phyloP scores from a whole-genome alignment of 1,140 invertebrate species.

The Parasteatoda tepidariorum region DNA sequence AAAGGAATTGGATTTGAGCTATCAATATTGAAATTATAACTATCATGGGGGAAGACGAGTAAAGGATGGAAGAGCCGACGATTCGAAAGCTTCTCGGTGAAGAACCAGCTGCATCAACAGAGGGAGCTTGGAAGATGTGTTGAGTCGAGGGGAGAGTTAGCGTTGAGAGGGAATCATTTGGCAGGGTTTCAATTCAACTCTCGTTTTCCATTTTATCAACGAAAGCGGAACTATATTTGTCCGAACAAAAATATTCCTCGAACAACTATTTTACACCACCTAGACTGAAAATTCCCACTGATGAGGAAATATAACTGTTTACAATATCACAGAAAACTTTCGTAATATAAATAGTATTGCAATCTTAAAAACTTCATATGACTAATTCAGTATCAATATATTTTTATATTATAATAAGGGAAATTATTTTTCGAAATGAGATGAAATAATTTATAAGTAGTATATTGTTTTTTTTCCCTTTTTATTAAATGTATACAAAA shows the following conservation, averaged over 20 bases:
- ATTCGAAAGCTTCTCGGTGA: constrained; percentile 49
- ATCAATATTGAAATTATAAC: neutral
- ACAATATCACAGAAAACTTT: no score
- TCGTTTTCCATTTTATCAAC: constrained; percentile 16
- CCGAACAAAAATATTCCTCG: neutral
- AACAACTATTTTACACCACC: neutral
- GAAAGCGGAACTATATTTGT: constrained; percentile 1
- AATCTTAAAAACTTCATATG: no score
- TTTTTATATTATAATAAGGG: no score
- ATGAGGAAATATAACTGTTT: no score
- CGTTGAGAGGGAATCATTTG: neutral
- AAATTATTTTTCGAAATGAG: no score
- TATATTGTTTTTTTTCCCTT: no score
- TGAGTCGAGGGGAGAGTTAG: neutral
- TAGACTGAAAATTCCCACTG: no score
- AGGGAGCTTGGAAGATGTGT: constrained; percentile 16
- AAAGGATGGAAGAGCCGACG: constrained; percentile 27
- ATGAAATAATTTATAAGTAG: no score
- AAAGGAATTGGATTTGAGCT: neutral
- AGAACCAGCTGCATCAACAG: constrained; percentile 56
- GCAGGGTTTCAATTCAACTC: constrained; percentile 9
- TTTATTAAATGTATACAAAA: no score
- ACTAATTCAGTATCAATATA: no score
- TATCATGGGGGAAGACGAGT: neutral
- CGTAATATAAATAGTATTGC: no score